Evolutionary conservation across 2,113 vertebrate genomes (phyloP).

Genomic region (Silurus glanis): DNA sequence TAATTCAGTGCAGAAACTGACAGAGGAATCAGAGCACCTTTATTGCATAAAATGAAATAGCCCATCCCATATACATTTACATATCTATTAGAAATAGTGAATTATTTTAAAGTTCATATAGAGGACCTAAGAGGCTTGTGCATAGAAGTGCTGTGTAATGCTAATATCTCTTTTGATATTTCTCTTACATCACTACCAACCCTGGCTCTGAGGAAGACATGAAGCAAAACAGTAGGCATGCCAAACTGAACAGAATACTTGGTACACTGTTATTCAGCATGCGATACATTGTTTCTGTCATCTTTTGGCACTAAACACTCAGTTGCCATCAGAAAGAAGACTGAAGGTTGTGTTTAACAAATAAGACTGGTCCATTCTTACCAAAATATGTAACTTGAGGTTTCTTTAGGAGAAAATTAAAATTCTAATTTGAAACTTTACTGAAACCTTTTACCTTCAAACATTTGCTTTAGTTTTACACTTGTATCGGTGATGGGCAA

Average conservation of each 20-base stretch:
- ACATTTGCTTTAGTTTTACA: background rate
- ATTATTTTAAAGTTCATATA: background rate
- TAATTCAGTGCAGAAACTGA: background rate
- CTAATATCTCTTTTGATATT: background rate
- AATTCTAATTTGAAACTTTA: background rate
- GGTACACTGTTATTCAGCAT: conserved; percentile 14
- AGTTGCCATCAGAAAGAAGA: background rate
- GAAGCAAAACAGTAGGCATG: conserved; percentile 8
- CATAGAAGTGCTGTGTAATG: background rate
- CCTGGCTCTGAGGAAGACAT: background rate
- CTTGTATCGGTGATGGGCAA: no score
- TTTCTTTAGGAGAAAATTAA: background rate
- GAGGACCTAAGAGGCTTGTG: background rate
- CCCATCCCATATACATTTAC: background rate
- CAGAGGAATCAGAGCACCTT: background rate
- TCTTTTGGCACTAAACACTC: conserved; percentile 10
- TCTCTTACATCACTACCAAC: conserved; percentile 3
- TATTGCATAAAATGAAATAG: background rate
- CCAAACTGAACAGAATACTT: conserved; percentile 35
- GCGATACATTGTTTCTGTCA: conserved; percentile 25
- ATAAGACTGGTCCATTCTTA: background rate
- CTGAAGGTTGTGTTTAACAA: background rate
- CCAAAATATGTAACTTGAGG: background rate
- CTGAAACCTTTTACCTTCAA: background rate
- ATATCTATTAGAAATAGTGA: background rate